Evolutionary conservation across 2,113 vertebrate genomes (phyloP).

Genomic region (Oncorhynchus nerka): DNA sequence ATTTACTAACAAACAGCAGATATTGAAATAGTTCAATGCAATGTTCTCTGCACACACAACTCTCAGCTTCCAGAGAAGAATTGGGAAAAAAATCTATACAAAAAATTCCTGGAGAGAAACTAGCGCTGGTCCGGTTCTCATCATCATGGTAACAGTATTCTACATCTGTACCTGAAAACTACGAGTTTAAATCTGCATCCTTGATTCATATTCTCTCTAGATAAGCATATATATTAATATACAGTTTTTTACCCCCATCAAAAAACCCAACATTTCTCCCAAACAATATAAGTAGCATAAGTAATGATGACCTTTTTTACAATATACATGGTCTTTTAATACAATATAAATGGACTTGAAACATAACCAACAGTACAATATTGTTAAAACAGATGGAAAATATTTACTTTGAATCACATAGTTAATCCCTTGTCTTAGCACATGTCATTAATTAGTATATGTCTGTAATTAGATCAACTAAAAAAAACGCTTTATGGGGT

Average conservation of each 20-base stretch:
- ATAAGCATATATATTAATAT: constrained; percentile 48
- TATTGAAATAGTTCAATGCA: constrained; percentile 59
- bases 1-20: constrained; percentile 69
- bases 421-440: constrained; percentile 29
- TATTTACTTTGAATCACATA: constrained; percentile 58
- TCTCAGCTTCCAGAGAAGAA: constrained; percentile 33
- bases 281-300: constrained; percentile 45
- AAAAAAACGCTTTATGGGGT: background rate
- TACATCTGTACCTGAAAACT: constrained; percentile 50
- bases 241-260: constrained; percentile 25
- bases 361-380: constrained; percentile 42
- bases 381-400: constrained; percentile 50
- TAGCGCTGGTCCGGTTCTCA: background rate
- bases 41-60: constrained; percentile 42
- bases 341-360: constrained; percentile 43
- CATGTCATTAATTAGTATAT: constrained; percentile 18
- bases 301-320: constrained; percentile 47
- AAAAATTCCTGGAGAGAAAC: constrained; percentile 35
- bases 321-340: constrained; percentile 61
- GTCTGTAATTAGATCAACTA: constrained; percentile 19
- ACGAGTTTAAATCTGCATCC: constrained; percentile 40
- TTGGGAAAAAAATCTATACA: constrained; percentile 30
- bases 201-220: constrained; percentile 37
- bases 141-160: background rate
- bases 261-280: constrained; percentile 20